Base-by-base conservation (phyloP, 2,113 vertebrate species). In the Erinaceus europaeus region DNA sequence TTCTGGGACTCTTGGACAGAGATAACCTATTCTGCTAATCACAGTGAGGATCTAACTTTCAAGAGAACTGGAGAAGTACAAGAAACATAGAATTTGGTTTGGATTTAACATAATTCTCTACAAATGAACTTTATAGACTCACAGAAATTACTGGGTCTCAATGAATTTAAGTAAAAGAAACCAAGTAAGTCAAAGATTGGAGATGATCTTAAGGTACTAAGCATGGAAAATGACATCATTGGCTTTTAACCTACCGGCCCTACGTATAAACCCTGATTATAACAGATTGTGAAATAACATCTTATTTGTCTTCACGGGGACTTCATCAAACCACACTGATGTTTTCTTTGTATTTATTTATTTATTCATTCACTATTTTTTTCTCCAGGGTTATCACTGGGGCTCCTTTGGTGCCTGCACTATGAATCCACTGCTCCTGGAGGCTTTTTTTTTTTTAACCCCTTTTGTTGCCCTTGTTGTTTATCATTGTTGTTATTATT, bases 21-120 rank as follows among this genome's bases (percentile, higher is more conserved):
- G n/a, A 18, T 21, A 86, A 81, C 75, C 17, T 29, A 25, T 15
- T 71, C 61, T 55, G n/a, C 9, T 71, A 74, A 61, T 1, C 23
- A 12, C 32, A 42, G 20, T 87, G 40, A 71, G 52, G 34, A 40
- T 67, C 61, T 46, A 50, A 75, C 25, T 42, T 87, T 67, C 75
- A 90, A 67, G 42, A 38, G 12, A 52, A 72, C 32, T 62, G 29
- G 50, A 57, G n/a, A 55, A 80, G 3, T 59, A 38, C n/a, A 46
- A 20, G 23, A 14, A 86, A 75, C 53, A 42, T 0, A 71, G 15
- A 62, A n/a, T 80, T 84, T 32, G 9, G 9, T 50, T 84, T 84
- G n/a, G 71, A 65, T 50, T 75, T 67, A 80, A 81, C 87, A 72
- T 85, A 86, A 75, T 73, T 10, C 72, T 48, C 34, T 4, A 65